Percentiles rank a stretch among this genome's conserved stretches.
These are phyloP conservation scores for Frieseomelitta varia DNA, from an alignment of 1,140 invertebrate species.

Conservation along the genomic window DNA sequence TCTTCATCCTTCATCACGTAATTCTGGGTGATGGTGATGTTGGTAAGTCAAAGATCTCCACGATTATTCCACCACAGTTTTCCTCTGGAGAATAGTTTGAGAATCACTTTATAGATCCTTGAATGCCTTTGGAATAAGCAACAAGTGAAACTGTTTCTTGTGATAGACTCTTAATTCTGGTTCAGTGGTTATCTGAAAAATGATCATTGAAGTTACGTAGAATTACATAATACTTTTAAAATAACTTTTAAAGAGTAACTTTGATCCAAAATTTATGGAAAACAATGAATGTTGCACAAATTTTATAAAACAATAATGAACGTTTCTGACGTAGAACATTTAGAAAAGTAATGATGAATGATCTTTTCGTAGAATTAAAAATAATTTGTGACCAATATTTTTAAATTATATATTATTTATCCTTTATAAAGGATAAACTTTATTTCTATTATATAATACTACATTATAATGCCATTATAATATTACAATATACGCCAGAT, in stretches of 20 bases:
- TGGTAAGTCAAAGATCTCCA: constrained; percentile 67
- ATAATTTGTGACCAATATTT: background rate
- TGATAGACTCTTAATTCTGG: background rate
- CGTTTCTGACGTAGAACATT: background rate
- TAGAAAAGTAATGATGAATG: background rate
- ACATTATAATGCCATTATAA: background rate
- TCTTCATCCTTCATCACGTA: constrained; percentile 71
- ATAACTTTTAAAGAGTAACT: background rate
- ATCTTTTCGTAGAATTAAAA: background rate
- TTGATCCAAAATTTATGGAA: background rate
- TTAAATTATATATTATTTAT: no score
- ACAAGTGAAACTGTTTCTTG: background rate
- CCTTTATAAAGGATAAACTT: background rate
- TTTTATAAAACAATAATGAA: background rate
- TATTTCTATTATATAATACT: background rate
- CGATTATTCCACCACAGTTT: constrained; percentile 19
- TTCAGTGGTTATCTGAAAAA: background rate
- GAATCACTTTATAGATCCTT: constrained; percentile 4
- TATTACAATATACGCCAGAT: no score
- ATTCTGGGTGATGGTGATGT: constrained; percentile 75
- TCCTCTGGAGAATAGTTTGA: background rate
- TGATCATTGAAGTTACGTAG: no score
- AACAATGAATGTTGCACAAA: background rate
- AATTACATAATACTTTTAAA: background rate
- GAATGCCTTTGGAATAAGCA: background rate